These are phyloP conservation scores for Chrysemys picta DNA, from an alignment of 2,113 vertebrate species.

Conservation along the genomic window DNA sequence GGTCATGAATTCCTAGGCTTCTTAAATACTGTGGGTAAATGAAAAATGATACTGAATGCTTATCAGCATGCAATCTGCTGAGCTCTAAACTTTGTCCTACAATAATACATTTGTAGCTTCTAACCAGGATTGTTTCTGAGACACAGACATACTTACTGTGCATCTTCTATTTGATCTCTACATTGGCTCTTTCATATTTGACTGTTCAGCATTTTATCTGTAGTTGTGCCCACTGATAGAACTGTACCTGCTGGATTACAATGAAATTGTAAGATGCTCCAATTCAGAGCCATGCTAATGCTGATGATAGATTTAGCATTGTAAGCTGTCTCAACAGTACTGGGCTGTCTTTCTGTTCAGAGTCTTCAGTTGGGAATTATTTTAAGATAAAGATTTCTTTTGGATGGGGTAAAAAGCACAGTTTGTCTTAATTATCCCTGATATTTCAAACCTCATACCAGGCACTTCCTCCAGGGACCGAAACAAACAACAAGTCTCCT, in stretches of 20 bases:
- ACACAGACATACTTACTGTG: slow-evolving; percentile 22
- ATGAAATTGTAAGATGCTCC: slow-evolving; percentile 50
- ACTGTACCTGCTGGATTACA: slow-evolving; percentile 33
- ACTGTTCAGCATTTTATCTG: slow-evolving; percentile 37
- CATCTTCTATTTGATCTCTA: not conserved
- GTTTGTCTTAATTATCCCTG: slow-evolving; percentile 82
- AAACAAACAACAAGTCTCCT: slow-evolving; percentile 70
- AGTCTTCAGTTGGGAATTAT: slow-evolving; percentile 74
- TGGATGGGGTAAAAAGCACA: slow-evolving; percentile 71
- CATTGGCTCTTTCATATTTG: not conserved
- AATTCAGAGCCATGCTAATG: slow-evolving; percentile 42
- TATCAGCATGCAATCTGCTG: not conserved
- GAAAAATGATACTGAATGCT: not conserved
- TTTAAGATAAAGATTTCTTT: slow-evolving; percentile 79
- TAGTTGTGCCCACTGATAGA: not conserved
- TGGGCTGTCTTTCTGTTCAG: slow-evolving; percentile 50
- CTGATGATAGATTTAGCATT: slow-evolving; percentile 69
- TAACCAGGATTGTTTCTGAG: slow-evolving; percentile 12
- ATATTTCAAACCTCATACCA: slow-evolving; percentile 75
- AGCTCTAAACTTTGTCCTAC: not conserved
- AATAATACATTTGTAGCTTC: slow-evolving; percentile 6
- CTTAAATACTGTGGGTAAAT: slow-evolving; percentile 13
- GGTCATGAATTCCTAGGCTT: not conserved
- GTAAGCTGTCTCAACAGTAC: slow-evolving; percentile 46
- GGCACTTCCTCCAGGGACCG: slow-evolving; percentile 69